Conservation (phyloP, 1,140 invertebrate genomes). For the Drosophila tani region DNA sequence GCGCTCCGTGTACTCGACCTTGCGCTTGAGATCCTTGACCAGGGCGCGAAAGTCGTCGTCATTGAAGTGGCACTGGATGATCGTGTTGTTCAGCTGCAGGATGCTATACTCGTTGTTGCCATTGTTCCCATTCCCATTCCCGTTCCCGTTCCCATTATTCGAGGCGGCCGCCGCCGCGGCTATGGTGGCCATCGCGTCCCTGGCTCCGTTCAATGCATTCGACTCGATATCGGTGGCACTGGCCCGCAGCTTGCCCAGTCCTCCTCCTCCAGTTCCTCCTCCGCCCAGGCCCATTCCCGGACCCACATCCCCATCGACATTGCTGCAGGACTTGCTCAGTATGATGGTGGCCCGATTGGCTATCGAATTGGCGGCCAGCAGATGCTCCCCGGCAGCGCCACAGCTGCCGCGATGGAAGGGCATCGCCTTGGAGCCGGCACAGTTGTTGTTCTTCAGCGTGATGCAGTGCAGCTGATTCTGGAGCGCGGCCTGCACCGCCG, state of each 20-base stretch:
- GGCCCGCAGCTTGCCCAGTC: constrained; percentile 53
- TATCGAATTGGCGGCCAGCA: constrained; percentile 79
- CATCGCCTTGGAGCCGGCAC: constrained; percentile 55
- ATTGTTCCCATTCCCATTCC: constrained; percentile 41
- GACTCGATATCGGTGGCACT: constrained; percentile 73
- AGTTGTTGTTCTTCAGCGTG: constrained; percentile 82
- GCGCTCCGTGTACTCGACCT: constrained; percentile 84
- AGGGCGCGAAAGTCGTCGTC: constrained; percentile 81
- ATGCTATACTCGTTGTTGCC: constrained; percentile 83
- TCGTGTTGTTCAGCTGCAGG: constrained; percentile 81
- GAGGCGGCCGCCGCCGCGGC: constrained; percentile 34
- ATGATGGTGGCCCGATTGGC: constrained; percentile 81
- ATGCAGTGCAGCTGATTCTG: constrained; percentile 79
- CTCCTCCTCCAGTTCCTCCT: neutral
- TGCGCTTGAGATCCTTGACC: constrained; percentile 83
- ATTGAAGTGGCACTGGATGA: constrained; percentile 84
- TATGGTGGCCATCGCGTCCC: constrained; percentile 35
- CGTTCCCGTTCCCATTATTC: constrained; percentile 26
- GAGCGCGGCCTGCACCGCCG: constrained; percentile 64
- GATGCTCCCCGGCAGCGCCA: constrained; percentile 76
- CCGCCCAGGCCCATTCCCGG: constrained; percentile 10
- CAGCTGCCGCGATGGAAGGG: constrained; percentile 83
- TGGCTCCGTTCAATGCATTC: constrained; percentile 60
- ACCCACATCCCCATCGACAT: constrained; percentile 69
- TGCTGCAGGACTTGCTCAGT: constrained; percentile 81